phyloP scores from a whole-genome alignment of 2,113 vertebrate genomes.

The Gallinago undulata region DNA sequence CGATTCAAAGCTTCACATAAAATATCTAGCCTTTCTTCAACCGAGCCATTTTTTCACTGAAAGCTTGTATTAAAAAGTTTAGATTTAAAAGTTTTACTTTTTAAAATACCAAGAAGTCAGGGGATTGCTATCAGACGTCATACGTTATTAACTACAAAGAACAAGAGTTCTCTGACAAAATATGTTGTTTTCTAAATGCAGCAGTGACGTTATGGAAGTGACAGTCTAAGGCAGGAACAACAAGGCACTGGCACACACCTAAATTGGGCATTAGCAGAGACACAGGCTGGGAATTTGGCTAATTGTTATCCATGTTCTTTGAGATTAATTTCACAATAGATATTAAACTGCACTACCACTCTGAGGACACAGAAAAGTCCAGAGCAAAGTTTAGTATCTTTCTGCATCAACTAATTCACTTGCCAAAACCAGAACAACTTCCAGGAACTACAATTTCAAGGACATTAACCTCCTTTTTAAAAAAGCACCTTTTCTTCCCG shows the following conservation, averaged over 20 bases:
- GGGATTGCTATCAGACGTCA: not conserved
- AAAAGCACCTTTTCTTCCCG: not conserved
- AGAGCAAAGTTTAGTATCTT: not conserved
- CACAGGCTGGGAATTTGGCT: not conserved
- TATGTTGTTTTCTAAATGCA: not conserved
- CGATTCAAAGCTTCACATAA: not conserved
- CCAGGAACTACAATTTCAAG: not conserved
- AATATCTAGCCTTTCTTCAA: not conserved
- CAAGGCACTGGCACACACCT: not conserved
- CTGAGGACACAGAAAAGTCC: not conserved
- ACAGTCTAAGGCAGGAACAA: not conserved
- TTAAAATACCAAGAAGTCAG: not conserved
- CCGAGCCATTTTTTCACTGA: not conserved
- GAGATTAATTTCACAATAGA: not conserved
- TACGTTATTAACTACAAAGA: not conserved
- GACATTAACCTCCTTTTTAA: not conserved
- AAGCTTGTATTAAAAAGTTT: not conserved
- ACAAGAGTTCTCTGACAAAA: not conserved
- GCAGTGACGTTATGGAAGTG: not conserved
- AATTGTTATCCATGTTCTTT: not conserved
- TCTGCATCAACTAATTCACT: not conserved
- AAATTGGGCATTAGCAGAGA: not conserved
- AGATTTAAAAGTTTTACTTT: not conserved
- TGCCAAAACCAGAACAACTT: not conserved
- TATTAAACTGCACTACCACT: not conserved